Percentiles rank a stretch among this genome's conserved stretches.
phyloP scores from a whole-genome alignment of 1,140 invertebrate species.

The Pectinophora gossypiella region DNA sequence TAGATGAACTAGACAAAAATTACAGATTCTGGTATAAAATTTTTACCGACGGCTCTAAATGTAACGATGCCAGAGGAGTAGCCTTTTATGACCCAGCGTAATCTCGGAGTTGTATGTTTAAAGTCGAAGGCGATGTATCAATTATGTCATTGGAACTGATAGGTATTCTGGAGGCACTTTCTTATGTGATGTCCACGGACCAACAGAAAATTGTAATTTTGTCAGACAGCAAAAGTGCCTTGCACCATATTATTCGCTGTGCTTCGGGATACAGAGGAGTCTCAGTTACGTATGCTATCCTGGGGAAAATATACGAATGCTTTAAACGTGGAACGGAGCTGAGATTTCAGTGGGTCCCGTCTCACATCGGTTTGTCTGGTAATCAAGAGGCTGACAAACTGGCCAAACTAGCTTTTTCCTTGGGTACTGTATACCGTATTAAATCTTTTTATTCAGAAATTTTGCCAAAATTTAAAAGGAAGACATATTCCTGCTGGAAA shows the following conservation, averaged over 20 bases:
- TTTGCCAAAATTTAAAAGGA: background rate
- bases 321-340: background rate
- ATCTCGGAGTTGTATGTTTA: too few relatives aligned
- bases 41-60: conserved; percentile 20
- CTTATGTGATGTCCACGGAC: background rate
- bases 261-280: conserved; percentile 11
- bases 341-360: conserved; percentile 17
- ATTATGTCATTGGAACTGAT: conserved; percentile 21
- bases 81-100: too few relatives aligned
- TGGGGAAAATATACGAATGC: conserved; percentile 6
- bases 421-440: background rate
- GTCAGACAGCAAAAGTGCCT: conserved; percentile 7
- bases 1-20: conserved; percentile 11
- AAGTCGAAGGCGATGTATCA: conserved; percentile 7
- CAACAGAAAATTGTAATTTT: background rate
- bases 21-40: conserved; percentile 19
- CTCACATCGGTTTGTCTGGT: conserved; percentile 15
- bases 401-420: background rate
- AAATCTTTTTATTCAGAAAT: background rate
- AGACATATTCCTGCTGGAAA: conserved; percentile 1
- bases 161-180: conserved; percentile 15
- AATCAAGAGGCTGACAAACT: conserved; percentile 17
- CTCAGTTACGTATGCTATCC: conserved; percentile 14
- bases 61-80: background rate
- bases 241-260: conserved; percentile 14